Evolutionary conservation across 2,888 invertebrate species (phyloP), one percentile per base, ranked within the genome.

Genomic region (Sycophila texana): DNA sequence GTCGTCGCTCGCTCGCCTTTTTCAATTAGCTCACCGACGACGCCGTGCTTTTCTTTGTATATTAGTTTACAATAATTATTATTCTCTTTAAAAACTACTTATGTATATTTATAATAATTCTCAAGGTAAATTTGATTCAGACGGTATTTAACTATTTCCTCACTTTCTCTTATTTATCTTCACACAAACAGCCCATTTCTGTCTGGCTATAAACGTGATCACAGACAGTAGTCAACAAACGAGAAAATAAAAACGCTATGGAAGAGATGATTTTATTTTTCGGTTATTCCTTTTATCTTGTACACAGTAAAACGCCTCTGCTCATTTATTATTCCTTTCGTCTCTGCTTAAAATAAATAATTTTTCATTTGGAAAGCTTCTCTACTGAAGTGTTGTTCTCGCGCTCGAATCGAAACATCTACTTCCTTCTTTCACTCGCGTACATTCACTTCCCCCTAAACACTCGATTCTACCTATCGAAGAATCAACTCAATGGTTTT

Each of bases 291-390:
- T 55, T 73, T 60, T 61, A 4, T 39, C 83, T 83, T 83, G 73
- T 84, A 83, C 39, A 39, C 39, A 39, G 76, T 77, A 63, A 72
- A 26, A 81, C 70, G 70, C 74, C 74, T 67, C 80, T 80, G 74
- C 76, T 53, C 81, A 57, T 79, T 83, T 80, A 72, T 53, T 77
- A n/a, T 58, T 74, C 66, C 39, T 58, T 39, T 63, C 49, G 65
- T 66, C 55, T 86, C 84, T 81, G 82, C 84, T 86, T 85, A 86
- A 88, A 88, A 89, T 89, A 88, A 86, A 87, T 79, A 74, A 67
- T 65, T 71, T 66, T 66, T 73, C 39, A 68, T 74, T 65, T 70
- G 73, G 68, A 76, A 73, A 73, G 53, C 60, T 39, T 39, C 39
- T 53, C 30, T 71, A 1, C 26, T 53, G 57, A 10, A n/a, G 18